phyloP scores from a whole-genome alignment of 2,888 invertebrate genomes.

The Myathropa florea region DNA sequence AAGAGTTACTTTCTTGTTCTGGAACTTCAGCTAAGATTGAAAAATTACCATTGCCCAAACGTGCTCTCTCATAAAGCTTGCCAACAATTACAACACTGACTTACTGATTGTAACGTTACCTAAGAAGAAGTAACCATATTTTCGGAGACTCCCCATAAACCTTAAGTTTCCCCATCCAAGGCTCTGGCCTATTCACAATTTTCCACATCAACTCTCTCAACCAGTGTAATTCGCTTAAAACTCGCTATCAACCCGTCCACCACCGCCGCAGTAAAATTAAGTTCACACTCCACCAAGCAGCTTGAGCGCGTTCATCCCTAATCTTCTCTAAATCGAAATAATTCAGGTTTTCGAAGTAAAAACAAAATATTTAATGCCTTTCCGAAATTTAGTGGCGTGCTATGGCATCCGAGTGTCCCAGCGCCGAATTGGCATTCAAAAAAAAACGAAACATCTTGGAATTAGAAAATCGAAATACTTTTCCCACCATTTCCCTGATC shows the following conservation, averaged over 20 bases:
- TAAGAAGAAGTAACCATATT: too few relatives aligned
- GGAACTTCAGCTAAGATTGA: too few relatives aligned
- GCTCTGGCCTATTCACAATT: background rate
- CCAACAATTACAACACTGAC: too few relatives aligned
- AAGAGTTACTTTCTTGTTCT: too few relatives aligned
- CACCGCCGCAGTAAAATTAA: background rate
- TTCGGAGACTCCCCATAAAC: too few relatives aligned
- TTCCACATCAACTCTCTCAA: background rate
- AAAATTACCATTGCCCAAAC: too few relatives aligned
- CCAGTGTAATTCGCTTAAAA: background rate
- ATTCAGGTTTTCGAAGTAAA: slow-evolving; percentile 44
- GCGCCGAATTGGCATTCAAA: slow-evolving; percentile 5
- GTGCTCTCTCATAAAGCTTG: too few relatives aligned
- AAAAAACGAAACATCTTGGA: slow-evolving; percentile 13
- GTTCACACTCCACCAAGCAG: slow-evolving; percentile 37
- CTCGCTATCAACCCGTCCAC: background rate
- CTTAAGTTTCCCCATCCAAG: background rate
- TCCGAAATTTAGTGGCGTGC: slow-evolving; percentile 8
- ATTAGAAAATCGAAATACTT: slow-evolving; percentile 61
- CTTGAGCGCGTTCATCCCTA: slow-evolving; percentile 32
- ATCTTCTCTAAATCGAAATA: slow-evolving; percentile 50
- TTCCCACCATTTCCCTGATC: slow-evolving; percentile 63
- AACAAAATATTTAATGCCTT: slow-evolving; percentile 28
- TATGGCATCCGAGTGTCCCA: background rate
- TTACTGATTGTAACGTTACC: too few relatives aligned